Base-by-base conservation (phyloP, 2,888 invertebrate genomes). In the Balanococcus diminutus region DNA sequence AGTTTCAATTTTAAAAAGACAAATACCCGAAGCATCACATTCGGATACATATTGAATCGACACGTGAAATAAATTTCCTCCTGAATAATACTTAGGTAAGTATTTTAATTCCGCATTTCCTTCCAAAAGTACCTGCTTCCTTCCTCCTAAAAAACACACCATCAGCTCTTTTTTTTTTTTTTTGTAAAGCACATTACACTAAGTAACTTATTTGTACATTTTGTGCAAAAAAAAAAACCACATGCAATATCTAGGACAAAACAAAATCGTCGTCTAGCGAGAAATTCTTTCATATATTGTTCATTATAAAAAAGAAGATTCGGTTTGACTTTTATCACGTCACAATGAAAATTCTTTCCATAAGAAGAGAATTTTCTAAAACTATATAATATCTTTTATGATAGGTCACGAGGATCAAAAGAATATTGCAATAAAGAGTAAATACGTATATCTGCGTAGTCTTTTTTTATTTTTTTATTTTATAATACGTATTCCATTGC, bases 391-490 rank as follows among this genome's bases (percentile, higher is more conserved):
- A 67, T 67, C 67, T 67, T 67, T 67, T 67, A 67, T 67, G 67
- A 67, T 28, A 67, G 67, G 67, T 67, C 67, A 28, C 67, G 67
- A 67, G 28, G 67, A 67, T 67, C 67, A 67, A 67, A 67, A 67
- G 67, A 67, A 67, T 67, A 67, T 67, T 67, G 67, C 67, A 67
- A 67, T 67, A 67, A 67, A 67, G 67, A 67, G 67, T 28, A 67
- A 16, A 67, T 28, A 67, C 28, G 67, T 79, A 79, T n/a, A n/a
- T n/a, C n/a, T n/a, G n/a, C n/a, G n/a, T n/a, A n/a, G n/a, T n/a
- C n/a, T 79, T 79, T 79, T 36, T 79, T 79, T 67, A 28, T 56
- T n/a, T 56, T 11, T 42, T 19, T 19, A 19, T 1, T 22, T 5
- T 22, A 56, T 22, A 22, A 28, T 79, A 36, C 11, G n/a, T 36